Evolutionary conservation across 2,888 invertebrate species (phyloP), one percentile per base, ranked within the genome.

Genomic region (Julus scanicus): DNA sequence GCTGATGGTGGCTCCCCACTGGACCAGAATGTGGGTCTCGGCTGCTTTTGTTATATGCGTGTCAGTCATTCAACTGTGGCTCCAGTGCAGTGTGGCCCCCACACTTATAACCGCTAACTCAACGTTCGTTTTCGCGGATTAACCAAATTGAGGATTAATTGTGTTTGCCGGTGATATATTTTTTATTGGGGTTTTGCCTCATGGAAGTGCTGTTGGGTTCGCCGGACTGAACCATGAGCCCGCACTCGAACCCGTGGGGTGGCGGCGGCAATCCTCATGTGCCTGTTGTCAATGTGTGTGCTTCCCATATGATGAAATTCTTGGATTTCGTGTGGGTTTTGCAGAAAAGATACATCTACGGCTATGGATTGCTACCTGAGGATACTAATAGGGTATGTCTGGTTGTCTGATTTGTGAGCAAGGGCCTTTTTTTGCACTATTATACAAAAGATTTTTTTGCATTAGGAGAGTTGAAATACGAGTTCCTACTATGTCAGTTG

Each of bases 291-390:
- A 71, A 80, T 49, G 57, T 40, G 13, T 88, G 88, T 37, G 39
- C 86, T 44, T 49, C 86, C 9, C 86, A 88, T 20, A 87, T 89
- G 80, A 53, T 89, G 44, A 89, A 88, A 88, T 37, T 89, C 6
- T 48, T 89, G 86, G 89, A 89, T 86, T 88, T 84, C n/a, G 87
- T 89, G 63, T 88, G 89, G 88, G 84, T 88, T 29, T 85, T 89
- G 48, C 88, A 89, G 44, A 89, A 89, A 84, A 80, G 88, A 11
- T 89, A 89, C 84, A 86, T 89, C 71, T 40, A 88, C 39, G 89
- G 89, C 13, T 89, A 89, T 49, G 89, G 89, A 39, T 86, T 84
- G 20, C 71, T 89, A 4, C 37, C 53, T 5, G 89, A 89, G 15
- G 89, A 89, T 9, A 29, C 71, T 2, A 29, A 20, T 11, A 71